Base-by-base conservation (phyloP, 2,113 vertebrate species). In the Serranochromis macrocephalus region DNA sequence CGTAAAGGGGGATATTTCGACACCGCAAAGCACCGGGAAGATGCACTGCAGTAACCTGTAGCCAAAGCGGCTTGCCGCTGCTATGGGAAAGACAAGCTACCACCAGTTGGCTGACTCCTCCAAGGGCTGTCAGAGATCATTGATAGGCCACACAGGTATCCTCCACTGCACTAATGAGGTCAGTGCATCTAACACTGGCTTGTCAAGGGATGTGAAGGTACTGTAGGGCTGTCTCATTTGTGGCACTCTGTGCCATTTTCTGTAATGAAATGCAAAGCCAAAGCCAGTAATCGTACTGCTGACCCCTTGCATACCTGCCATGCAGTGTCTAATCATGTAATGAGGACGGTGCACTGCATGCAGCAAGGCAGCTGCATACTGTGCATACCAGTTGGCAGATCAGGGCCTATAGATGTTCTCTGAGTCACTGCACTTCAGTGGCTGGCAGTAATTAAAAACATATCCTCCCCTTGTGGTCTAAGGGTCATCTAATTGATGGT, bases 21-120 rank as follows among this genome's bases (percentile, higher is more conserved):
- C 80, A 54, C 81, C 7, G 79, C 83, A 66, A 54, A 73, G 68
- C 87, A 80, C 81, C 79, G 24, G 82, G 55, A 63, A 63, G 88
- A 92, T 90, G 90, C 90, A 87, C 83, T 90, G 94, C 94, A 89
- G 89, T 87, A 58, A 93, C 89, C 92, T 92, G 90, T 91, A 84
- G 92, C 84, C 85, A 42, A 40, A 53, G 54, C 17, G 38, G 68
- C 49, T 4, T 9, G 19, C 63, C 7, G 51, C 91, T 80, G 73
- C 84, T 24, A 40, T 55, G 49, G 38, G 33, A 81, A 36, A 31
- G 57, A 58, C 58, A 75, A 47, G n/a, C 83, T 68, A 61, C 81
- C 87, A 38, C 55, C 86, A 86, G 86, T 80, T 82, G 89, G 80
- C 82, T 85, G 85, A 88, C 58, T 88, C 79, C 14, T 78, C 81